phyloP scores from a whole-genome alignment of 2,113 vertebrate species.

The Saccopteryx leptura region DNA sequence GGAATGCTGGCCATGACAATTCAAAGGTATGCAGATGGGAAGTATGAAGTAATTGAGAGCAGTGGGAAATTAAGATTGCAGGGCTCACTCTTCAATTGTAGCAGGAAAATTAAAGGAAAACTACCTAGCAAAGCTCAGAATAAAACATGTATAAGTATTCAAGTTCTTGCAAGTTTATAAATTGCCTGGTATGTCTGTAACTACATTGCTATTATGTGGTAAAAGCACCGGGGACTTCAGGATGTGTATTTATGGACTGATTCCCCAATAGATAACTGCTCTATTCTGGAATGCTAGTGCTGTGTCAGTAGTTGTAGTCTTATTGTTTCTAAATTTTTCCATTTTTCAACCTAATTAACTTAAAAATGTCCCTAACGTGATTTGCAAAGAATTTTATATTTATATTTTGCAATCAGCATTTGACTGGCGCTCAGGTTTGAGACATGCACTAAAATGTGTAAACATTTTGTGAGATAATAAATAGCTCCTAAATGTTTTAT shows the following conservation, averaged over 20 bases:
- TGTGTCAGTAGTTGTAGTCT: conserved; percentile 75
- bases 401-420: conserved; percentile 83
- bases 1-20: conserved; percentile 32
- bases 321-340: conserved; percentile 79
- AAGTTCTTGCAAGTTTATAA: conserved; percentile 75
- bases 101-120: conserved; percentile 75
- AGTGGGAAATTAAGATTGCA: conserved; percentile 68
- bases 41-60: conserved; percentile 58
- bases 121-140: conserved; percentile 64
- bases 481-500: conserved; percentile 78
- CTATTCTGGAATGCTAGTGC: conserved; percentile 61
- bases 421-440: conserved; percentile 73
- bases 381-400: conserved; percentile 83
- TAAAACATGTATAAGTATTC: conserved; percentile 57
- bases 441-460: conserved; percentile 70
- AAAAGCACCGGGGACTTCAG: conserved; percentile 62
- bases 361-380: conserved; percentile 82
- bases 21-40: conserved; percentile 58
- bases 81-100: conserved; percentile 59
- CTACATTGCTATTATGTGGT: conserved; percentile 27
- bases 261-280: conserved; percentile 76
- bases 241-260: conserved; percentile 72
- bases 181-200: conserved; percentile 69
- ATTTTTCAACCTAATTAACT: conserved; percentile 83
- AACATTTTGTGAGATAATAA: conserved; percentile 82